These are phyloP conservation scores for Stomatorhinus ivindoensis DNA, from an alignment of 2,113 vertebrate genomes.

Conservation along the genomic window DNA sequence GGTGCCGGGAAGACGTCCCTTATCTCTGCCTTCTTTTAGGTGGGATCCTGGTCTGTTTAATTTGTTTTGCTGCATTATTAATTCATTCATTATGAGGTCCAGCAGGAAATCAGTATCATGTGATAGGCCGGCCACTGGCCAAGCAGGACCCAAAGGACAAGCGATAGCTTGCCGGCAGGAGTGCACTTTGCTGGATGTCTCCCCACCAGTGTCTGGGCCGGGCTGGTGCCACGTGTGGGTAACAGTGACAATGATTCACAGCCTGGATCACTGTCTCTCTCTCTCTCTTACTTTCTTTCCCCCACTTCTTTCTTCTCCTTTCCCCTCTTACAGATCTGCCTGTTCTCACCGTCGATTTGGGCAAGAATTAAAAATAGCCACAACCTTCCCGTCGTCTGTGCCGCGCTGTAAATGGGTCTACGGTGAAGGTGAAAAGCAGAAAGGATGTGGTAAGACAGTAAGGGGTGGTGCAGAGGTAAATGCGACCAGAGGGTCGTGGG, in stretches of 20 bases:
- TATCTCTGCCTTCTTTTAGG: not conserved
- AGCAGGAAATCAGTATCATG: conserved; percentile 8
- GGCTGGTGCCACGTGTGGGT: not conserved
- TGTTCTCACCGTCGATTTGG: not conserved
- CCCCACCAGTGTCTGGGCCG: not conserved
- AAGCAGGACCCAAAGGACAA: not conserved
- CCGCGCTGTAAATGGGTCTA: not conserved
- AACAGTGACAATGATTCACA: conserved; percentile 5
- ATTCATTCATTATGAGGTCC: conserved; percentile 14
- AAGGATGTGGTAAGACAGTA: not conserved
- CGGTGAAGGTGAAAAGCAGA: conserved; percentile 2
- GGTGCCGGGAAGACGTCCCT: not conserved
- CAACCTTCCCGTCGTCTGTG: not conserved
- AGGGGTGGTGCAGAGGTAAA: too few species aligned
- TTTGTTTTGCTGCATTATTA: not conserved
- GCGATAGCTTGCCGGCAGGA: not conserved
- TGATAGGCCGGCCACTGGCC: not conserved
- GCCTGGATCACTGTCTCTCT: not conserved
- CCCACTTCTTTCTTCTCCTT: not conserved
- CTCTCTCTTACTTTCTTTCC: not conserved
- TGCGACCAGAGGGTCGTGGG: not conserved
- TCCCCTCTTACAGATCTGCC: not conserved
- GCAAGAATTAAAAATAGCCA: conserved; percentile 13
- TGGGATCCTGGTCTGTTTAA: not conserved
- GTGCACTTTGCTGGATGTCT: not conserved